phyloP scores from a whole-genome alignment of 2,113 vertebrate species.

The Eidolon helvum region DNA sequence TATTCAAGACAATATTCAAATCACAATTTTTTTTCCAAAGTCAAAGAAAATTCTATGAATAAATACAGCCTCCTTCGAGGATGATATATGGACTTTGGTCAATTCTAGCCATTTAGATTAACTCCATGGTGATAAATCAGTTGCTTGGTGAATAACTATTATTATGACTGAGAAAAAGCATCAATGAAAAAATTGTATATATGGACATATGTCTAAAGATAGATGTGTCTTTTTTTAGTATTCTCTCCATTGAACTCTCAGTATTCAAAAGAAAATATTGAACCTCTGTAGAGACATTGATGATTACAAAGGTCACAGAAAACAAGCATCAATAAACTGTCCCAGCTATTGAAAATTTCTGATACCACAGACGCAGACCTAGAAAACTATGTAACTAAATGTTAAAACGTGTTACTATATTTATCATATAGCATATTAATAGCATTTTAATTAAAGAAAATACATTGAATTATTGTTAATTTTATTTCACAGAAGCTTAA shows the following conservation, averaged over 20 bases:
- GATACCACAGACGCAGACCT: not conserved
- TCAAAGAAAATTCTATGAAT: not conserved
- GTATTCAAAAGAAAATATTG: conserved; percentile 45
- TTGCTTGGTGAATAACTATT: not conserved
- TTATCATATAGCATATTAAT: not conserved
- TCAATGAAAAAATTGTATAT: not conserved
- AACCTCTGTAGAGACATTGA: conserved; percentile 20
- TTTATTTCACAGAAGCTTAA: not conserved
- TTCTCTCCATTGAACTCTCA: conserved; percentile 2
- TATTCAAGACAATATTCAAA: not conserved
- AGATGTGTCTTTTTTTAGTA: not conserved
- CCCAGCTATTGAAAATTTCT: conserved; percentile 21
- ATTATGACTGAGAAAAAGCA: not conserved
- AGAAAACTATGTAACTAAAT: not conserved
- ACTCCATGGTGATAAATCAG: not conserved
- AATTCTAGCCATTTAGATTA: not conserved
- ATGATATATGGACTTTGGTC: not conserved
- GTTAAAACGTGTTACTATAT: not conserved
- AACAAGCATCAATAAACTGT: conserved; percentile 23
- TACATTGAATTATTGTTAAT: not conserved
- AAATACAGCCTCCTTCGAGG: not conserved
- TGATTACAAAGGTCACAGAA: conserved; percentile 61
- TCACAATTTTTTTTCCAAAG: not conserved
- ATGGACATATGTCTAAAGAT: not conserved
- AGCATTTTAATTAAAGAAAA: not conserved